Base-by-base conservation (phyloP, 2,797 vertebrate genomes). In the Thripadectes ignobilis region DNA sequence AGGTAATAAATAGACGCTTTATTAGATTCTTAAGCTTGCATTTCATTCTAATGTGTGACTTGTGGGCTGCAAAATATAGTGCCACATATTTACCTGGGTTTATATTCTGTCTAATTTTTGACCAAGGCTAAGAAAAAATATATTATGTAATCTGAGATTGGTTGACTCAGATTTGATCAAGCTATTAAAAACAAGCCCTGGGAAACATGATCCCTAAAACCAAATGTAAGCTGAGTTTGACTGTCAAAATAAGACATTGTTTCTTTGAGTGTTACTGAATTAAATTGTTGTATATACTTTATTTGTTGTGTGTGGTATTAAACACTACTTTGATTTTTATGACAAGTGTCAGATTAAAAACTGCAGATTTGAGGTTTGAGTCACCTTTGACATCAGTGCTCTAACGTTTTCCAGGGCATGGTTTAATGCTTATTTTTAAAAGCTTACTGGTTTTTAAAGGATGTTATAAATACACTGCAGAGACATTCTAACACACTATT, bases 1-100 rank as follows among this genome's bases (percentile, higher is more conserved):
- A 99, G 99, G 99, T 99, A 98, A 97, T 90, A 88, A 90, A 65
- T 74, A n/a, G 12, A 29, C 20, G 11, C 18, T 95, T 69, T 76
- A 32, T 94, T 46, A 62, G 66, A 49, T 67, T 20, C 52, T 94
- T 85, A 77, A 46, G 57, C 69, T 87, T 68, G 39, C 21, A 14
- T 79, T 92, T 82, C 34, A 14, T 92, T 93, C 45, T 63, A 38
- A 57, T 6, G 3, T 63, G 39, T 88, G 65, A 87, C 55, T 74
- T 79, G 20, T 5, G 38, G 57, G 7, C 32, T 95, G 54, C 51
- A 71, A 67, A 94, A 24, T 86, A 89, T 9, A 93, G 51, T 91
- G 49, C 74, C 8, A 2, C 30, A 15, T 97, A 87, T 79, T 94
- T 84, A 93, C 95, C 93, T 95, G 74, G 90, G 78, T 85, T 96